These are phyloP conservation scores for Drosophila seclusa DNA, from an alignment of 2,888 invertebrate genomes.

Conservation along the genomic window DNA sequence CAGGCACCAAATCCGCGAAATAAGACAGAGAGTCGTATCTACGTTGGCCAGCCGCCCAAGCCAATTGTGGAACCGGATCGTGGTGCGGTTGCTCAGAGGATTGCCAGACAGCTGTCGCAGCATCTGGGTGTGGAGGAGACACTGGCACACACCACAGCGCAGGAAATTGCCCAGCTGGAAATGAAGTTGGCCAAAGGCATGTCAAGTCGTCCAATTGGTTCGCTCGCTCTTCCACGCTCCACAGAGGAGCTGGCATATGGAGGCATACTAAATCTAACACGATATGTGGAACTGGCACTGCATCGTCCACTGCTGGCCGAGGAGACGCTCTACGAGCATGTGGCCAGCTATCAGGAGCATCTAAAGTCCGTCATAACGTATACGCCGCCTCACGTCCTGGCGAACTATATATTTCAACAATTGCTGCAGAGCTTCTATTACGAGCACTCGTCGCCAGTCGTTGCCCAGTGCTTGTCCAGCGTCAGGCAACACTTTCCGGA, in stretches of 20 bases:
- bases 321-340: constrained; percentile 72
- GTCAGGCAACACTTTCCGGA: constrained; percentile 70
- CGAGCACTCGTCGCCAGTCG: constrained; percentile 37
- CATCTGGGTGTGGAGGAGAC: constrained; percentile 63
- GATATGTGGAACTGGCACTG: constrained; percentile 69
- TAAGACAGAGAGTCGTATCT: constrained; percentile 58
- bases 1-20: constrained; percentile 60
- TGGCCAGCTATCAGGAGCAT: constrained; percentile 70
- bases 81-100: constrained; percentile 35
- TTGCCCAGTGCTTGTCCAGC: constrained; percentile 68
- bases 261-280: constrained; percentile 64
- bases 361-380: constrained; percentile 51
- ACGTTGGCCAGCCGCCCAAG: constrained; percentile 76
- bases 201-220: constrained; percentile 54
- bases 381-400: constrained; percentile 57
- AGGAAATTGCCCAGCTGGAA: constrained; percentile 72
- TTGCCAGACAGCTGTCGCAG: constrained; percentile 53
- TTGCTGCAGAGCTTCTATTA: constrained; percentile 72
- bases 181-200: constrained; percentile 63
- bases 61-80: constrained; percentile 49
- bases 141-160: constrained; percentile 61
- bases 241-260: constrained; percentile 58
- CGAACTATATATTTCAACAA: constrained; percentile 80
- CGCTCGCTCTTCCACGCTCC: constrained; percentile 52
- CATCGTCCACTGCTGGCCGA: constrained; percentile 56